These are phyloP conservation scores for Microcebus murinus DNA, from an alignment of 2,113 vertebrate species.

Conservation along the genomic window DNA sequence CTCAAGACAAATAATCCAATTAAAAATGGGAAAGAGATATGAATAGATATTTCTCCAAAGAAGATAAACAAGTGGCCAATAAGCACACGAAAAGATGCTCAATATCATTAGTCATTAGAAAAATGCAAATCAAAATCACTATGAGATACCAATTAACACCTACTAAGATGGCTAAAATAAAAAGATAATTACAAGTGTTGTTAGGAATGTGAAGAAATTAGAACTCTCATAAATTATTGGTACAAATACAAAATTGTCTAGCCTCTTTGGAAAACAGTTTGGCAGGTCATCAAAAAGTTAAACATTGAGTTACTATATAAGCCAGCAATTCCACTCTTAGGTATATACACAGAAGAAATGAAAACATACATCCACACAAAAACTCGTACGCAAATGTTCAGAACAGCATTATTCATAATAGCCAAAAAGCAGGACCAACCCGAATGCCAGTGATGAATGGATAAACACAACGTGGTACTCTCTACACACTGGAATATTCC, in stretches of 20 bases:
- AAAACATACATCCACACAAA: rapidly evolving
- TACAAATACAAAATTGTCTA: rapidly evolving
- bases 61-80: neutral
- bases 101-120: too few species aligned
- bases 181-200: rapidly evolving
- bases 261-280: rapidly evolving
- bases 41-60: neutral
- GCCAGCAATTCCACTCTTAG: neutral
- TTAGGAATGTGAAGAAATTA: rapidly evolving
- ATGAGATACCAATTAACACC: neutral
- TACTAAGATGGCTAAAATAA: too few species aligned
- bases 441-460: rapidly evolving
- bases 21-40: neutral
- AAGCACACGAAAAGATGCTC: neutral
- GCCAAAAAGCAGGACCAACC: rapidly evolving
- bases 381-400: rapidly evolving
- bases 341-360: neutral
- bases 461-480: rapidly evolving
- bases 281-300: neutral
- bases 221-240: rapidly evolving
- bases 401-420: rapidly evolving
- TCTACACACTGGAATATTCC: rapidly evolving
- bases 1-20: neutral
- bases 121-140: neutral
- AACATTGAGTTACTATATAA: rapidly evolving